A percentile compares a stretch with the other conserved stretches of the same genome.
These are phyloP conservation scores for Alitta virens DNA, from an alignment of 2,888 invertebrate genomes.

Conservation along the genomic window DNA sequence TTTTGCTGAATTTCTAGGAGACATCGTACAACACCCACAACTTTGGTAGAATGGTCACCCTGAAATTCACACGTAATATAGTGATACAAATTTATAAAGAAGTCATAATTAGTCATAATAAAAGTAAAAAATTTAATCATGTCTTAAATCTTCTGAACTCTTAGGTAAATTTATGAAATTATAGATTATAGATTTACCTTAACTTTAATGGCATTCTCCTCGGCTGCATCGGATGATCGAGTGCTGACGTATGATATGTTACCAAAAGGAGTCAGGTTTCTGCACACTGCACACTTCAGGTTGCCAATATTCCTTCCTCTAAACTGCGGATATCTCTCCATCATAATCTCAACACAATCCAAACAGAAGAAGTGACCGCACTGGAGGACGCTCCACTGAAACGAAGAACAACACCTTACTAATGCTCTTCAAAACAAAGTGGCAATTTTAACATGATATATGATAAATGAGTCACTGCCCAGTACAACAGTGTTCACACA, in stretches of 20 bases:
- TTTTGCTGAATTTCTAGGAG: slow-evolving; percentile 62
- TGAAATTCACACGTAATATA: slow-evolving; percentile 37
- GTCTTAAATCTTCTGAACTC: too few species aligned
- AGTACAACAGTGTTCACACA: too few species aligned
- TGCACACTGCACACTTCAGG: slow-evolving; percentile 54
- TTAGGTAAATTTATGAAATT: too few species aligned
- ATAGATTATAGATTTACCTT: slow-evolving; percentile 30
- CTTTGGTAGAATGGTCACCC: slow-evolving; percentile 73
- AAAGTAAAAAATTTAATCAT: too few species aligned
- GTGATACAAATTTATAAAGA: too few species aligned
- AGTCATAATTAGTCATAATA: too few species aligned
- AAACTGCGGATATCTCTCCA: slow-evolving; percentile 37
- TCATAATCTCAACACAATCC: slow-evolving; percentile 60
- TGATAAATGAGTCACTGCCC: too few species aligned
- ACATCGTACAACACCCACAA: slow-evolving; percentile 65
- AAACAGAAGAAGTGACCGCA: slow-evolving; percentile 75
- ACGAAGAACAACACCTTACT: too few species aligned
- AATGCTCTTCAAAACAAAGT: too few species aligned
- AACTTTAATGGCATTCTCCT: slow-evolving; percentile 32
- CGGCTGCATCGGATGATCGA: slow-evolving; percentile 33
- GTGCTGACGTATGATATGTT: slow-evolving; percentile 58
- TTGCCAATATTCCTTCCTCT: slow-evolving; percentile 28
- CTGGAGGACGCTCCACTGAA: slow-evolving; percentile 69
- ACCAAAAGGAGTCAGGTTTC: slow-evolving; percentile 40
- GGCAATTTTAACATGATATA: too few species aligned